Evolutionary conservation across 2,888 invertebrate genomes (phyloP).

Genomic region (Tiphia femorata): DNA sequence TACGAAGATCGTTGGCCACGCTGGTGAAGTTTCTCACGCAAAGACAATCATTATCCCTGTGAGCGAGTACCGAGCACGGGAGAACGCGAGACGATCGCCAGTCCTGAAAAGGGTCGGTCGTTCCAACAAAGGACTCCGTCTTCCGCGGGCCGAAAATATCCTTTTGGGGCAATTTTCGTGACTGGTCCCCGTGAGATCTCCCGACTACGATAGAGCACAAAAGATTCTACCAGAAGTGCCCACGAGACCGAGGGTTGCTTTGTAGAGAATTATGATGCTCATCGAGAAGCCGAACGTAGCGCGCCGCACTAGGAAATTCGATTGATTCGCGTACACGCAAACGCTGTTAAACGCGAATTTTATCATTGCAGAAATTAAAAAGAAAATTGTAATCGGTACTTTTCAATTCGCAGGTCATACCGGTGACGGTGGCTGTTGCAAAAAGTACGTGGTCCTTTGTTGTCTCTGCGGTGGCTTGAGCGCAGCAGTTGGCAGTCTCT

Average conservation of each 20-base stretch:
- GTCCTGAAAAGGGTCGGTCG: constrained; percentile 33
- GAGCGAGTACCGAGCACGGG: constrained; percentile 21
- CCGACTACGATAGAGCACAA: too few relatives aligned
- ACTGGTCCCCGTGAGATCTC: too few relatives aligned
- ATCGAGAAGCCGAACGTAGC: too few relatives aligned
- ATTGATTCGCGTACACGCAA: too few relatives aligned
- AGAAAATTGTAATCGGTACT: too few relatives aligned
- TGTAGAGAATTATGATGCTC: too few relatives aligned
- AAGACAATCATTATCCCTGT: constrained; percentile 47
- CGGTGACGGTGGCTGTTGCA: constrained; percentile 63
- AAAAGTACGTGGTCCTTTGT: constrained; percentile 86
- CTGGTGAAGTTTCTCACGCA: constrained; percentile 53
- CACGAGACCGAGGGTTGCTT: too few relatives aligned
- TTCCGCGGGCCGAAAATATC: constrained; percentile 16
- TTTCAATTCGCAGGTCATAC: constrained; percentile 53
- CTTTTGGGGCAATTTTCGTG: constrained; percentile 21
- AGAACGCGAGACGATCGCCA: constrained; percentile 27
- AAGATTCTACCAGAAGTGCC: too few relatives aligned
- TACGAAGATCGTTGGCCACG: constrained; percentile 31
- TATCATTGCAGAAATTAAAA: too few relatives aligned
- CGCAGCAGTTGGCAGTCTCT: constrained; percentile 81
- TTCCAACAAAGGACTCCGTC: constrained; percentile 25
- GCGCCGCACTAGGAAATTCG: too few relatives aligned
- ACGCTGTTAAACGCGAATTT: too few relatives aligned
- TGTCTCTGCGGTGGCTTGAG: constrained; percentile 85